Evolutionary conservation across 1,140 invertebrate species (phyloP), one percentile per base, ranked within the genome.

Genomic region (Neomicropteryx cornuta): DNA sequence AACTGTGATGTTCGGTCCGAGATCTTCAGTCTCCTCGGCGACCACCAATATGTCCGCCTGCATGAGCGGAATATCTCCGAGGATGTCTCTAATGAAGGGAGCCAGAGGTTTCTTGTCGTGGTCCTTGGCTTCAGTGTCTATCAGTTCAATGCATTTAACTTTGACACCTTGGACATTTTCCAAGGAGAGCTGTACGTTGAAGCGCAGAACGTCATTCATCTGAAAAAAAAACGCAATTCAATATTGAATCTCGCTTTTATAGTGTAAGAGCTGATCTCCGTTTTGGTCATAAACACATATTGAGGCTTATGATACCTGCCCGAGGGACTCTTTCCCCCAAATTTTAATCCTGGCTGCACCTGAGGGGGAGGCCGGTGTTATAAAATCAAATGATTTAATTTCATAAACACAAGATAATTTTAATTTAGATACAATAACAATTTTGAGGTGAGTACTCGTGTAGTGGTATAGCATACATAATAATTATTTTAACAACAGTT

Each of bases 111-210:
- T 42, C 4, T 64, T 48, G 4, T 42, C 44, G 36, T 62, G 46
- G 19, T 57, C 46, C 31, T 70, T 62, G 13, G 72, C 67, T 45
- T 71, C 64, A 5, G 64, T 59, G 34, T 77, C 68, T 1, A 72
- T 42, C 2, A 73, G 45, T 58, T 93, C 88, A 3, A 88, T 62
- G 3, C 78, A 71, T 46, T 82, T 86, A 0, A 93, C 64, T 58
- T 81, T 83, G 17, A 73, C 68, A 0, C 60, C 63, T 18, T 70
- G 54, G 19, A 73, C 55, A 57, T 92, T 93, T 54, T 96, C 92
- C 1, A 92, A 52, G 1, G 79, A 73, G 1, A 91, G 53, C 49
- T 96, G 83, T 3, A 78, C 60, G 27, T 75, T 59, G 0, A 76
- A 40, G 20, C 77, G 58, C 2, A 81, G 50, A 3, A 72, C 62